phyloP scores from a whole-genome alignment of 2,888 invertebrate species.

The Cheiracanthium punctorium region DNA sequence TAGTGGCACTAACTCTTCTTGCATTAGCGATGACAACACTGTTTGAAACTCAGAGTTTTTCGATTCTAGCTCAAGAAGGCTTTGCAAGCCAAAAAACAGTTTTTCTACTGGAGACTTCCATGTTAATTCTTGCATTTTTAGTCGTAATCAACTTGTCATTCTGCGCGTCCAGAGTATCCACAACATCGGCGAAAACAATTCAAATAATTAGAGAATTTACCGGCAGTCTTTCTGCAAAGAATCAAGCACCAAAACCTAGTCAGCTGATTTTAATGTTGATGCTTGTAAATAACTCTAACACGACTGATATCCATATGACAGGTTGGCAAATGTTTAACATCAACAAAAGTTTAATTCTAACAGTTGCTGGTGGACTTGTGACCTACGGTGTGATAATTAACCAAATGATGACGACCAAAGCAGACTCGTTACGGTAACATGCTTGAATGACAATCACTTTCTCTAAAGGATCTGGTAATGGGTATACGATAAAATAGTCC shows the following conservation, averaged over 20 bases:
- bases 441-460: no score
- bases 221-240: neutral
- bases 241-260: neutral
- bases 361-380: neutral
- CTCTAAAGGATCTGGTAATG: no score
- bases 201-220: neutral
- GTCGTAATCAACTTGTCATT: neutral
- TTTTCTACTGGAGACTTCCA: neutral
- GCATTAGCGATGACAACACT: neutral
- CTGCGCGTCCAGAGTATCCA: neutral
- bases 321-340: conserved; percentile 15
- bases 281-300: neutral
- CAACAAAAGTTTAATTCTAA: neutral
- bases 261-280: neutral
- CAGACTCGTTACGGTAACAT: no score
- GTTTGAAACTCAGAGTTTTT: conserved; percentile 8
- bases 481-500: no score
- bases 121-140: neutral
- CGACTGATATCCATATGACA: neutral
- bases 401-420: neutral
- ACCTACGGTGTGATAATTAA: neutral
- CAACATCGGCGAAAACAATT: neutral
- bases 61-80: neutral
- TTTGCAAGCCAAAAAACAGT: neutral
- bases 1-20: neutral